Evolutionary conservation across 2,113 vertebrate genomes (phyloP).

Genomic region (Illadopsis cleaveri): DNA sequence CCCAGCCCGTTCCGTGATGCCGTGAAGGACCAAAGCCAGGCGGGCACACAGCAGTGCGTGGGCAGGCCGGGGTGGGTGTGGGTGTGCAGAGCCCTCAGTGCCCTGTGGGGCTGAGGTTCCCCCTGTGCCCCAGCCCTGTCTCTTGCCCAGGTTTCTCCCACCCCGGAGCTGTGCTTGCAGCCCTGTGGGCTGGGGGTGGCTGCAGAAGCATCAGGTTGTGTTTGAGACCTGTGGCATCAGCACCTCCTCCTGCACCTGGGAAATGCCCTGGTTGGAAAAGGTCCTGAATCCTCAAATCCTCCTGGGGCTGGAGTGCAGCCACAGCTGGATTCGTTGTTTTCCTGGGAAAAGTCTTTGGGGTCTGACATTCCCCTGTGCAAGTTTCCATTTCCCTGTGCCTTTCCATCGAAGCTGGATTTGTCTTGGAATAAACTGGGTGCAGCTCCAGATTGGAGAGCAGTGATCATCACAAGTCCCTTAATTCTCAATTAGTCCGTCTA

Average conservation of each 20-base stretch:
- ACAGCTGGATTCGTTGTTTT: background rate
- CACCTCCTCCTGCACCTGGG: background rate
- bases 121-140: rapidly evolving
- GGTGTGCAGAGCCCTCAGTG: background rate
- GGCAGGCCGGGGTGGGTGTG: background rate
- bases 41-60: background rate
- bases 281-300: background rate
- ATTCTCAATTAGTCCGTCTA: slow-evolving; percentile 27
- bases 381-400: background rate
- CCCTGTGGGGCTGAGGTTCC: background rate
- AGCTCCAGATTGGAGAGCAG: background rate
- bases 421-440: background rate
- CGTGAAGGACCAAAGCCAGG: rapidly evolving
- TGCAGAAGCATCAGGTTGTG: background rate
- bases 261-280: background rate
- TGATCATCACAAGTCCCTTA: background rate
- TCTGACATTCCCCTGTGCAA: background rate
- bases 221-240: rapidly evolving
- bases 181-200: background rate
- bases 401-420: background rate
- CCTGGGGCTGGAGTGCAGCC: background rate
- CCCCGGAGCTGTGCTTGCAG: background rate
- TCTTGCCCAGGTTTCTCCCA: background rate
- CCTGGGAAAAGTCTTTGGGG: background rate
- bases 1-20: background rate